Percentiles rank a stretch among this genome's conserved stretches.
These are phyloP conservation scores for Coregonus clupeaformis DNA, from an alignment of 2,113 vertebrate genomes.

Conservation along the genomic window DNA sequence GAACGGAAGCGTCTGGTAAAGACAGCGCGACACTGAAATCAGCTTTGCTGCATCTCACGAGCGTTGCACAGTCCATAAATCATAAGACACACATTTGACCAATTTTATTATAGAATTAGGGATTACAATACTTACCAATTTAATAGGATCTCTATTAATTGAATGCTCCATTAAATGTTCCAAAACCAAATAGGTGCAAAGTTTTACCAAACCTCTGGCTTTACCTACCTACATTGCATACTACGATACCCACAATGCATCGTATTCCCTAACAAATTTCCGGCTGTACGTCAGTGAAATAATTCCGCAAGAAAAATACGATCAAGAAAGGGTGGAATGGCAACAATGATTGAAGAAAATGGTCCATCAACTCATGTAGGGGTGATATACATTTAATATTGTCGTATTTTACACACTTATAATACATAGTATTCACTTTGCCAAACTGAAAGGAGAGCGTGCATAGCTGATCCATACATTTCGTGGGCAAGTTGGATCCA, in stretches of 20 bases:
- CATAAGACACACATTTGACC: neutral
- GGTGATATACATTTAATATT: slow-evolving; percentile 5
- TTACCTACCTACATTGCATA: neutral
- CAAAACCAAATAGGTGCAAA: no score
- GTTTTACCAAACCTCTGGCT: no score
- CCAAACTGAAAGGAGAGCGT: no score
- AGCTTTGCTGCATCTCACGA: no score
- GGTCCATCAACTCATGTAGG: slow-evolving; percentile 63
- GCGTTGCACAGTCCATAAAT: no score
- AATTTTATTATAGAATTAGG: no score
- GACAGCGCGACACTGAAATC: neutral
- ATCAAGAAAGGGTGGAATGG: slow-evolving; percentile 37
- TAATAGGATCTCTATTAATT: no score
- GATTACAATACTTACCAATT: no score
- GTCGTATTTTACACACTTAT: neutral
- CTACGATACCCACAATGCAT: slow-evolving; percentile 16
- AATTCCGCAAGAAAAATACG: slow-evolving; percentile 35
- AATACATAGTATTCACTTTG: no score
- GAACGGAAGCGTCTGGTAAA: neutral
- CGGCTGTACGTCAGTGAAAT: slow-evolving; percentile 48
- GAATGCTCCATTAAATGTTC: no score
- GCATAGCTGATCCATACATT: neutral
- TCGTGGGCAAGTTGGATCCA: neutral
- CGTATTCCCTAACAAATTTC: slow-evolving; percentile 26
- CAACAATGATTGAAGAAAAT: slow-evolving; percentile 69